phyloP scores from a whole-genome alignment of 1,140 invertebrate species.

The Listronotus oregonensis region DNA sequence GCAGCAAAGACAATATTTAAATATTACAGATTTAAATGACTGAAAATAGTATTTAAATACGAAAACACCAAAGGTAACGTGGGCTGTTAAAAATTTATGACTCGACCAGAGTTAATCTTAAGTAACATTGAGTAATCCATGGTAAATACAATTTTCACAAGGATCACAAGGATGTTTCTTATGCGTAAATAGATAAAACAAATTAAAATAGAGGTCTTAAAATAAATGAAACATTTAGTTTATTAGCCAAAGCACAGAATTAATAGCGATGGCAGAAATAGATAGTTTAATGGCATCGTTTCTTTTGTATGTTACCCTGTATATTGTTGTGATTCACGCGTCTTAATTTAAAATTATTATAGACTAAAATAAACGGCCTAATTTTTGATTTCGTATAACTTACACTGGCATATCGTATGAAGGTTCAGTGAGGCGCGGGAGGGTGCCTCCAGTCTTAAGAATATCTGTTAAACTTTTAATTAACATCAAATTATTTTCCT shows the following conservation, averaged over 20 bases:
- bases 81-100: conserved; percentile 5
- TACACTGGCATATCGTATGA: too few species aligned
- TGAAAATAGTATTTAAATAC: conserved; percentile 10
- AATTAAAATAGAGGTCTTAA: conserved; percentile 4
- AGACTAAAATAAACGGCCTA: conserved; percentile 18
- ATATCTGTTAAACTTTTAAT: too few species aligned
- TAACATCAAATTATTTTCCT: too few species aligned
- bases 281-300: conserved; percentile 2
- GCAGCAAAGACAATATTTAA: conserved; percentile 12
- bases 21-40: conserved; percentile 11
- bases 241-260: too few species aligned
- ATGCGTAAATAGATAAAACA: conserved; percentile 7
- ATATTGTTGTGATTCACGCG: conserved; percentile 11
- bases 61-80: conserved; percentile 9
- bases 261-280: conserved; percentile 2
- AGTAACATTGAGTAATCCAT: conserved; percentile 9
- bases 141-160: too few species aligned
- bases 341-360: conserved; percentile 17
- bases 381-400: conserved; percentile 1
- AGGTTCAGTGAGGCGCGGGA: too few species aligned
- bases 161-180: background rate
- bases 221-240: conserved; percentile 2
- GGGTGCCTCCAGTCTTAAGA: too few species aligned
- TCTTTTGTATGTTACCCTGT: conserved; percentile 6
- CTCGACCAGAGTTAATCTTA: conserved; percentile 1